Conservation (phyloP, 2,113 vertebrate species). For the Paradoxurus hermaphroditus region DNA sequence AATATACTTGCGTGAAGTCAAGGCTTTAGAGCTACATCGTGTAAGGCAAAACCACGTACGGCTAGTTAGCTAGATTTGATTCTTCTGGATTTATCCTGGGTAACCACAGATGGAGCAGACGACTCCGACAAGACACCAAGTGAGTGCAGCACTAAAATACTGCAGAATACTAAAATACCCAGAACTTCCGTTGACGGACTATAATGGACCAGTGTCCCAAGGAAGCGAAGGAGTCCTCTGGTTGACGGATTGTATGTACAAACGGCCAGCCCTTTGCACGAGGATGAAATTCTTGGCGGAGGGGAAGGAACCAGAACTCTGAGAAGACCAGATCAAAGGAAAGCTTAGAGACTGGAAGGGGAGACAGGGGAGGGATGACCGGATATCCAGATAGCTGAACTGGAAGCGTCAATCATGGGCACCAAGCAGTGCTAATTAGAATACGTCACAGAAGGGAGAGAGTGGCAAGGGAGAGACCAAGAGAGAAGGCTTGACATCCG, state of each 20-base stretch:
- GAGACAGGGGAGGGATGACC: background rate
- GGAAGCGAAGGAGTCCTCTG: background rate
- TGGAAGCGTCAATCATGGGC: background rate
- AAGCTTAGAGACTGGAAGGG: background rate
- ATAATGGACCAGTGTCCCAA: background rate
- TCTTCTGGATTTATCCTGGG: background rate
- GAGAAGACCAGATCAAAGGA: background rate
- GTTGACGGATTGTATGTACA: background rate
- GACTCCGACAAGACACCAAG: background rate
- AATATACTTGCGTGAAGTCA: background rate
- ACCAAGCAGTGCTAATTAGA: background rate
- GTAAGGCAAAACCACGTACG: background rate
- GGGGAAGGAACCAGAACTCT: background rate
- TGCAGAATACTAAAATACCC: too few species aligned
- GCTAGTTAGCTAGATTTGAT: background rate
- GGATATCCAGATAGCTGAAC: background rate
- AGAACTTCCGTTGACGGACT: background rate
- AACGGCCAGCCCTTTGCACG: background rate
- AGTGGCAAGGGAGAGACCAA: background rate
- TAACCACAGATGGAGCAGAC: background rate
- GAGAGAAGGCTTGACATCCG: background rate
- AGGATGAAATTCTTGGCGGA: background rate
- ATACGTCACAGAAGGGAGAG: background rate
- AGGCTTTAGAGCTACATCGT: background rate
- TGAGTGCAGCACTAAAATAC: background rate